Percentiles rank a stretch among this genome's conserved stretches.
Evolutionary conservation across 2,797 vertebrate genomes (phyloP).

Genomic region (Sylvia borin): DNA sequence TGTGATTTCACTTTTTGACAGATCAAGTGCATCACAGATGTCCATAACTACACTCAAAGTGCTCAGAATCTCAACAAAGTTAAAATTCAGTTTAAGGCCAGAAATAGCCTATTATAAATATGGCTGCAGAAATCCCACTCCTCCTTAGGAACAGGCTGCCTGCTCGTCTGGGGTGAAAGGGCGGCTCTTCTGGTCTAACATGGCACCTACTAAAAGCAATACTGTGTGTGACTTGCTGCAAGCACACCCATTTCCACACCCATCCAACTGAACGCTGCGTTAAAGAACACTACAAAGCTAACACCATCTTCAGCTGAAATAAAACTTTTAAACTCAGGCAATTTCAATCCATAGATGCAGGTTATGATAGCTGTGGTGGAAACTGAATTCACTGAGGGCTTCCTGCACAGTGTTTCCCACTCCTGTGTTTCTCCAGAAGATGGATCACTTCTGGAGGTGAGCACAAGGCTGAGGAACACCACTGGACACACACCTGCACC

Average conservation of each 20-base stretch:
- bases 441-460: background rate
- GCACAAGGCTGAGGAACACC: background rate
- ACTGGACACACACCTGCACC: background rate
- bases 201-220: background rate
- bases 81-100: background rate
- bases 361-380: background rate
- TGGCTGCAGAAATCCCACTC: background rate
- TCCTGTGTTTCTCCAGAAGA: background rate
- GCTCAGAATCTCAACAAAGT: background rate
- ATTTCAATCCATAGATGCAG: background rate
- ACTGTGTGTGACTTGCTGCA: background rate
- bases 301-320: background rate
- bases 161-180: background rate
- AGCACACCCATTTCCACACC: background rate
- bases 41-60: accelerated
- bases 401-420: background rate
- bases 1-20: background rate
- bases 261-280: too few species aligned
- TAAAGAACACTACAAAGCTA: background rate
- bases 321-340: background rate
- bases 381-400: background rate
- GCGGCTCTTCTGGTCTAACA: background rate
- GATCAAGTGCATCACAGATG: background rate
- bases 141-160: background rate
- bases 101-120: background rate